Evolutionary conservation across 2,113 vertebrate genomes (phyloP), one percentile per base, ranked within the genome.

Genomic region (Tapirus terrestris): DNA sequence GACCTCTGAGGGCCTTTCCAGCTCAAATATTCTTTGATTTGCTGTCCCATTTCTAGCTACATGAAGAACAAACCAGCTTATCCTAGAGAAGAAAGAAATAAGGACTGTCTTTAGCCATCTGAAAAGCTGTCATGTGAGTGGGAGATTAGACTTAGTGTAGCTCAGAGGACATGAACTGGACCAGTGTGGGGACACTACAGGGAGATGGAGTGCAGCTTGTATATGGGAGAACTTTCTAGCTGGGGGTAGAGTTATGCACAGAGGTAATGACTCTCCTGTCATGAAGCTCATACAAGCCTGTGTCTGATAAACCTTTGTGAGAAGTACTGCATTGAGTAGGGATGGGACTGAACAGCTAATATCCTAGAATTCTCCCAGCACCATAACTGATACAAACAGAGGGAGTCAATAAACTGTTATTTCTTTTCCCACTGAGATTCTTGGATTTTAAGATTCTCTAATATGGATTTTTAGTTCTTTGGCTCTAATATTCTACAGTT

Each of bases 41-140:
- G 72, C 61, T 94, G 63, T 67, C 63, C 91, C 96, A 96, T 96
- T 96, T 97, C 79, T 91, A 96, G 89, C 79, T 96, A 83, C 60
- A 95, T 31, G 51, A 97, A 95, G 79, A 96, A 95, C 58, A 94
- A 89, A 72, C 89, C 86, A 89, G 93, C 96, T 96, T 98, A 96
- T 60, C 79, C 79, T 65, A 79, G 29, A 97, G 80, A 98, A 96
- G 87, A 95, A 96, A 96, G 89, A 96, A 97, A 91, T 76, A 83
- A 96, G 70, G 84, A 43, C 75, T 85, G 93, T 76, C 96, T 88
- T 96, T 63, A 97, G 51, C 53, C 84, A 88, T 92, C 80, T 92
- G 60, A 97, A 97, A 95, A 92, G 87, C 96, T 96, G 94, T 84
- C 80, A 73, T 91, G 65, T 97, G 91, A 92, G 75, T 65, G 29